Base-by-base conservation (phyloP, 1,140 invertebrate species). In the Rhopalosiphum padi region DNA sequence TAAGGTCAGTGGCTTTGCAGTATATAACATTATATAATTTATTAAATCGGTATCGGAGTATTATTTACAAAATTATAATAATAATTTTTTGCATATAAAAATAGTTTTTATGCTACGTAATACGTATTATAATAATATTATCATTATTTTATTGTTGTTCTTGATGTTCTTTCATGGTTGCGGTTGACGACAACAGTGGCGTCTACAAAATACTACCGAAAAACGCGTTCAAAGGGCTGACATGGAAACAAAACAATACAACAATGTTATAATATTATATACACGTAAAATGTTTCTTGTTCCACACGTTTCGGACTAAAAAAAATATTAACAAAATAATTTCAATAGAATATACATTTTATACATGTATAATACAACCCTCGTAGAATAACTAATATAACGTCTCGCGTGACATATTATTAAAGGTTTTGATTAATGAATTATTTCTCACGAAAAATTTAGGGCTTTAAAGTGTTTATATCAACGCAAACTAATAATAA, bases 361-460 rank as follows among this genome's bases (percentile, higher is more conserved):
- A 83, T 83, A 83, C 8, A 41, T 8, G 35, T 37, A 37, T 37
- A 37, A 37, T 37, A 37, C 35, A 41, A 22, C 82, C 82, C 82
- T 37, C 1, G 77, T 37, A 22, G 77, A 82, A 83, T 83, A 83
- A 83, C 22, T 23, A 41, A 22, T 83, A 41, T 83, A 83, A 83
- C 8, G 82, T 83, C 37, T 83, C 35, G n/a, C 37, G 82, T 83
- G 35, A 83, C 82, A 83, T 83, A 77, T 83, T 83, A 37, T 41
- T 35, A 83, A 83, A 83, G 37, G 82, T 83, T 83, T 83, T 83
- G 82, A 83, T 83, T 41, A 23, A 83, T 83, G 82, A 83, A 37
- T 83, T 83, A 77, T 77, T 77, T 77, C 23, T n/a, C 60, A 18
- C 30, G 60, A 77, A 77, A 15, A 77, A 77, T n/a, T 18, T 77